Conservation (phyloP, 2,113 vertebrate species). For the Eolophus roseicapilla region DNA sequence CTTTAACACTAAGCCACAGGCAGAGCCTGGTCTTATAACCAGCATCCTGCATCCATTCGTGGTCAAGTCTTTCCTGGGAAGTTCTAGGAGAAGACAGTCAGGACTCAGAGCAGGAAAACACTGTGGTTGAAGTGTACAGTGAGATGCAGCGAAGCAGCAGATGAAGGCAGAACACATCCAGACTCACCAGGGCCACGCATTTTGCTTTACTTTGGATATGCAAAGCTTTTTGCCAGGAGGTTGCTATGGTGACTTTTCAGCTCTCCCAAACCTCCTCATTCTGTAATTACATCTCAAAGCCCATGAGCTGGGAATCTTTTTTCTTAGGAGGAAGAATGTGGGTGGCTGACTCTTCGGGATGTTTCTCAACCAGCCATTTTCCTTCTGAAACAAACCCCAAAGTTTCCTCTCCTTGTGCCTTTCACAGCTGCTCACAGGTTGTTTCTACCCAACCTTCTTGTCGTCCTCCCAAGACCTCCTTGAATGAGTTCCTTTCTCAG, state of each 20-base stretch:
- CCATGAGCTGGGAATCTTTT: constrained; percentile 62
- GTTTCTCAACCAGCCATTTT: constrained; percentile 62
- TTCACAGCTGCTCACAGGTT: constrained; percentile 58
- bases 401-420: constrained; percentile 32
- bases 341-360: constrained; percentile 66
- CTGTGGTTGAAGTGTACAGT: not conserved
- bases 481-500: constrained; percentile 51
- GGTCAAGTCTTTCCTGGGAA: constrained; percentile 26
- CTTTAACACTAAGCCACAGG: not conserved
- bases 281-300: constrained; percentile 63
- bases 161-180: not conserved
- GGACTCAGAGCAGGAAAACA: not conserved
- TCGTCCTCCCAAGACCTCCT: constrained; percentile 5
- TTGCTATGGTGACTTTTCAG: constrained; percentile 75
- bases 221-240: constrained; percentile 39
- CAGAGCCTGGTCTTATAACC: not conserved
- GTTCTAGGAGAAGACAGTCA: not conserved
- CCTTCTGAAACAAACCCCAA: constrained; percentile 39
- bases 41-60: not conserved
- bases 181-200: constrained; percentile 8
- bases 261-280: constrained; percentile 64
- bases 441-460: constrained; percentile 55
- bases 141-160: not conserved
- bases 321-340: constrained; percentile 66
- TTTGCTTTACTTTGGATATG: constrained; percentile 45